Evolutionary conservation across 2,113 vertebrate genomes (phyloP), one percentile per base, ranked within the genome.

Genomic region (Gracilinanus agilis): DNA sequence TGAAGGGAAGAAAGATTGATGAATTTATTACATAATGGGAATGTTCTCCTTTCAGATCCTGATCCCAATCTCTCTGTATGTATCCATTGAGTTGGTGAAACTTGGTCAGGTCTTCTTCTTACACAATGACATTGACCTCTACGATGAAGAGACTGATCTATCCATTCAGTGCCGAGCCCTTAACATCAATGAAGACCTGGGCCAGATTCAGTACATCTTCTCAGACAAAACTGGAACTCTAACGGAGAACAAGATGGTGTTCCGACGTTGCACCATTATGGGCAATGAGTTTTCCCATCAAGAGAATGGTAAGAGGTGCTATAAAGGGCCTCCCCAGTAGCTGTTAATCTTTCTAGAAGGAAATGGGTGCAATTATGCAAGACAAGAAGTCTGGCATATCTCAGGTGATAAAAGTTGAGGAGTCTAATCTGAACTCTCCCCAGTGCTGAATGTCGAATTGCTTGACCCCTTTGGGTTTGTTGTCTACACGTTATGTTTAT

Each of bases 201-300:
- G 99, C 13, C 99, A 99, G 98, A 98, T 99, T 94, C 98, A 99
- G 67, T 98, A 99, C 58, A 97, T 99, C 90, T 99, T 99, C 98
- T 99, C 98, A 1, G 99, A 99, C 96, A 99, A 99, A 97, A 99
- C 99, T 0, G 99, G 99, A n/a, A 99, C 99, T 0, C 95, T 99
- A 83, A 99, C 99, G 0, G 98, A 99, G 96, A 99, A 99, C 94
- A 99, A 98, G 98, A 99, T 99, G 99, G 99, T 99, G 16, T 99
- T 99, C 67, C 97, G 99, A 24, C 98, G 98, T 27, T 99, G 99
- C 67, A 98, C 98, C 91, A 96, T 99, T 0, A 93, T 98, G 96
- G 99, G 99, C 90, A 98, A 96, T 54, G 99, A 99, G 93, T 99
- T 98, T 90, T 98, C 98, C 49, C 99, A 99, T 97, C 98, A 98